These are phyloP conservation scores for Chauna torquata DNA, from an alignment of 2,113 vertebrate species.

Conservation along the genomic window DNA sequence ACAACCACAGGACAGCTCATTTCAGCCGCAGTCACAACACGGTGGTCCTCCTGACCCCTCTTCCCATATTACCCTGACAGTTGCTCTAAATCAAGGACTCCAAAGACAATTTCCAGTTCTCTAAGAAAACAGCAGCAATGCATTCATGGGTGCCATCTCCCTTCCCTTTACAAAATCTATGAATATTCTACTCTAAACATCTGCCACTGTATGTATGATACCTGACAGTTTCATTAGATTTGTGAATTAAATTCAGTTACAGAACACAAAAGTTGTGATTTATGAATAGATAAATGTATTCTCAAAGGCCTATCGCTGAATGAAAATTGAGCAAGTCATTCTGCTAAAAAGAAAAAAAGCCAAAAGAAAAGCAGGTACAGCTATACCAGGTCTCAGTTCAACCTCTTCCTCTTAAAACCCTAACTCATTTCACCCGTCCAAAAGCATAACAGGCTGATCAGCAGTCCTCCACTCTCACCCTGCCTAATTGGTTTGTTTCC, in stretches of 20 bases:
- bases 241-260: not conserved
- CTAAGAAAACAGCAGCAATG: not conserved
- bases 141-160: not conserved
- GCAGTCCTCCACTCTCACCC: not conserved
- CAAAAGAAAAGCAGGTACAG: not conserved
- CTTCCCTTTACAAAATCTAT: not conserved
- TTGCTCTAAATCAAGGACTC: not conserved
- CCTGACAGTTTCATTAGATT: not conserved
- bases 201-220: accelerated
- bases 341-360: not conserved
- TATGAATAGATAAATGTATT: not conserved
- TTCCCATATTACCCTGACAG: not conserved
- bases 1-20: not conserved
- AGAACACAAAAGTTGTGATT: not conserved
- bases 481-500: not conserved
- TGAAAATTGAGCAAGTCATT: not conserved
- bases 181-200: not conserved
- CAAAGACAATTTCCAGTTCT: not conserved
- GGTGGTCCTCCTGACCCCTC: accelerated
- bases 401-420: not conserved
- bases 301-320: not conserved
- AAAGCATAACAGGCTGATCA: not conserved
- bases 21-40: not conserved
- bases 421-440: not conserved
- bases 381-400: not conserved